A percentile compares a stretch with the other conserved stretches of the same genome.
Evolutionary conservation across 2,113 vertebrate genomes (phyloP).

Genomic region (Lontra canadensis): DNA sequence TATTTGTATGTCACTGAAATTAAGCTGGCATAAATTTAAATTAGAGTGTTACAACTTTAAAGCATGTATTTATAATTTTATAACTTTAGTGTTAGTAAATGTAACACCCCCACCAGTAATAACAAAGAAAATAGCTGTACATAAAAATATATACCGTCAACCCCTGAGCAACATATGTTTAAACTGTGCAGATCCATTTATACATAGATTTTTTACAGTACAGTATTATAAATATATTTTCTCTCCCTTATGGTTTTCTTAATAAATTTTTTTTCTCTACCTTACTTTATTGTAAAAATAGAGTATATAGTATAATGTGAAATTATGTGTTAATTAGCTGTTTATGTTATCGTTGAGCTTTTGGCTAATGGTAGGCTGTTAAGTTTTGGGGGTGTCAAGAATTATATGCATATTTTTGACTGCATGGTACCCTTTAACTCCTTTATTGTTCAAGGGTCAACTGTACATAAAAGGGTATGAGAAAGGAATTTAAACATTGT

Average conservation of each 20-base stretch:
- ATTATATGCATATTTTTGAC: background rate
- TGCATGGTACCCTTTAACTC: background rate
- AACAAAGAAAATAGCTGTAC: background rate
- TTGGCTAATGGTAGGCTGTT: background rate
- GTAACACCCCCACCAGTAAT: background rate
- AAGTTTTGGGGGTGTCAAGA: background rate
- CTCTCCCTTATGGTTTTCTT: background rate
- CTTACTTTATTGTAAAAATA: background rate
- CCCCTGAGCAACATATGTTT: background rate
- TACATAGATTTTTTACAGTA: background rate
- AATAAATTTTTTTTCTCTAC: background rate
- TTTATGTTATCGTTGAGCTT: background rate
- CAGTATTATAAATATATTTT: background rate
- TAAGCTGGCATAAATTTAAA: background rate
- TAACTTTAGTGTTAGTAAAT: background rate
- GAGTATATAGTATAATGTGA: background rate
- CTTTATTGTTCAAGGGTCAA: background rate
- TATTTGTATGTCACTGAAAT: background rate
- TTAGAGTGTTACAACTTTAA: background rate
- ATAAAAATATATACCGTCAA: background rate
- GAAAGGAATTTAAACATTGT: background rate
- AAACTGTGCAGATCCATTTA: background rate
- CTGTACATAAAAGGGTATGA: background rate
- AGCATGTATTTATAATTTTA: no score
- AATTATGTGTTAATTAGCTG: background rate